Percentiles rank a stretch among this genome's conserved stretches.
Conservation (phyloP, 92 coral and sea anemone genomes). For the Diadumene lineata region DNA sequence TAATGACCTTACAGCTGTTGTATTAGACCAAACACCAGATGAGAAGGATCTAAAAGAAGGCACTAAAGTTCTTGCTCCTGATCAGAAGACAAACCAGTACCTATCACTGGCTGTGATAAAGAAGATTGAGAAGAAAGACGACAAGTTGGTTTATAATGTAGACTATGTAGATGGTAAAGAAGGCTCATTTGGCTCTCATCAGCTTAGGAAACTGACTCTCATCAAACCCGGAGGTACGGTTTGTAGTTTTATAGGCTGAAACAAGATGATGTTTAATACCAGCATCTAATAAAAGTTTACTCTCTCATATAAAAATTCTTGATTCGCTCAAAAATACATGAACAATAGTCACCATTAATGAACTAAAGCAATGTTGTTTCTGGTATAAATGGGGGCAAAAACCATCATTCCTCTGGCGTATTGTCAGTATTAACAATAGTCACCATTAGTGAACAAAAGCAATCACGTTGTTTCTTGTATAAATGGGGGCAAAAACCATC, state of each 20-base stretch:
- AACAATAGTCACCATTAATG: no score
- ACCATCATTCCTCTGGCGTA: no score
- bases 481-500: no score
- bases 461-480: no score
- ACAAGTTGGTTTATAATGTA: conserved; percentile 48
- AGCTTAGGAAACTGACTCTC: conserved; percentile 65
- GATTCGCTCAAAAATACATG: no score
- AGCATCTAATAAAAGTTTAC: no score
- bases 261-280: no score
- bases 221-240: conserved; percentile 72
- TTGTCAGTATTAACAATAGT: no score
- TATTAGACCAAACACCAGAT: conserved; percentile 72
- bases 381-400: no score
- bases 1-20: conserved; percentile 81
- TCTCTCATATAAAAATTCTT: no score
- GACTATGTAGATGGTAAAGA: conserved; percentile 70
- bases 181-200: conserved; percentile 45
- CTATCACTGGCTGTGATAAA: conserved; percentile 46
- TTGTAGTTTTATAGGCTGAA: background rate
- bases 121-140: conserved; percentile 44
- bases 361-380: no score
- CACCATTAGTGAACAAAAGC: no score
- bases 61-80: conserved; percentile 65
- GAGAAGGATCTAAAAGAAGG: conserved; percentile 60
- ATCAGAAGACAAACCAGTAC: conserved; percentile 41